These are phyloP conservation scores for Notodonta ziczac DNA, from an alignment of 2,888 invertebrate genomes.

Conservation along the genomic window DNA sequence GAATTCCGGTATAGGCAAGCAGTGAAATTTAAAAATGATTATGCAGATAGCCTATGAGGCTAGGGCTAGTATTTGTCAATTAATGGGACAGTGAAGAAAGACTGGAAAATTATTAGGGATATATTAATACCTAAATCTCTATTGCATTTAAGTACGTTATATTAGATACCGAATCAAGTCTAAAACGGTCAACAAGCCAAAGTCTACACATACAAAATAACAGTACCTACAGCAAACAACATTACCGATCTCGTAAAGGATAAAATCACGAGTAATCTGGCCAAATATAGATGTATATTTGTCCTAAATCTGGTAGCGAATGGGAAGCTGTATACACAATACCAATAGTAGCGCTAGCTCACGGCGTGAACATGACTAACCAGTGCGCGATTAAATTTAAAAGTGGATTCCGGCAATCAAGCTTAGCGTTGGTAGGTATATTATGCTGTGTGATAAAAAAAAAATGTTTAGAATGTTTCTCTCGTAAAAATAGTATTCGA, in stretches of 20 bases:
- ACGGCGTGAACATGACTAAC: conserved; percentile 3
- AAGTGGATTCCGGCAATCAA: not conserved
- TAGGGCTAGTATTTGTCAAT: no score
- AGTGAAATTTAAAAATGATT: not conserved
- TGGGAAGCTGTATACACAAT: not conserved
- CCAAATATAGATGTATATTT: not conserved
- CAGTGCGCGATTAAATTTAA: not conserved
- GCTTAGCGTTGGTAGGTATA: not conserved
- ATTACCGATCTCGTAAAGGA: not conserved
- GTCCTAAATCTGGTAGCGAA: conserved; percentile 2
- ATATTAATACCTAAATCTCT: no score
- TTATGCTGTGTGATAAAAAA: not conserved
- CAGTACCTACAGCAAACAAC: not conserved
- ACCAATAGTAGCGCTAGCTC: not conserved
- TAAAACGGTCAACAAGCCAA: no score
- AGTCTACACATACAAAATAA: no score
- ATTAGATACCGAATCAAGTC: no score
- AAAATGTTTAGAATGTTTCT: conserved; percentile 1
- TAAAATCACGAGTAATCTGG: not conserved
- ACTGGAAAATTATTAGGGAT: no score
- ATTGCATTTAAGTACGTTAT: no score
- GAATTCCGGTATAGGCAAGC: no score
- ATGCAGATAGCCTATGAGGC: no score
- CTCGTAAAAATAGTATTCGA: not conserved
- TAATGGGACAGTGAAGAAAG: no score